Percentiles rank a stretch among this genome's conserved stretches.
phyloP scores from a whole-genome alignment of 2,797 vertebrate genomes.

The Lerista edwardsae region DNA sequence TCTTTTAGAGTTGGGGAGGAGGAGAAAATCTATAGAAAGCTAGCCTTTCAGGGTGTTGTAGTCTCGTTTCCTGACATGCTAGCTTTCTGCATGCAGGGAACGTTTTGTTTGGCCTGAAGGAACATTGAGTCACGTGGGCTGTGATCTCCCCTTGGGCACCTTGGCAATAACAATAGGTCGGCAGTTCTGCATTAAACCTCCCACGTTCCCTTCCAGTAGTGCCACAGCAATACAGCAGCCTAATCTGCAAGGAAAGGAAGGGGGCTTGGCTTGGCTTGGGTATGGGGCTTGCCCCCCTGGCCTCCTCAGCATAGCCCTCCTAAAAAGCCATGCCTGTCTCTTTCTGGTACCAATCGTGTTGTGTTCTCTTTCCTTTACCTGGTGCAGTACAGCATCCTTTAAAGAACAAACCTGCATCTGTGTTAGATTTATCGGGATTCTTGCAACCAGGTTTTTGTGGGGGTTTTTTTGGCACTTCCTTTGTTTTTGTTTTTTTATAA shows the following conservation, averaged over 20 bases:
- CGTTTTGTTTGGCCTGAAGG: neutral
- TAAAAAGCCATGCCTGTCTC: neutral
- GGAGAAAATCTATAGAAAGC: neutral
- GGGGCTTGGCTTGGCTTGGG: no score
- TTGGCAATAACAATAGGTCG: neutral
- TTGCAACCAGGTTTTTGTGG: neutral
- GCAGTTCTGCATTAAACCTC: neutral
- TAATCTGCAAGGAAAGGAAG: neutral
- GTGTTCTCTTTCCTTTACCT: neutral
- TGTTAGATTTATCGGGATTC: neutral
- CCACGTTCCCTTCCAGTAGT: neutral
- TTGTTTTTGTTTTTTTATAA: no score
- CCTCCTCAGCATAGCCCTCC: no score
- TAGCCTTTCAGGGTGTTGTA: neutral
- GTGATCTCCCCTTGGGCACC: neutral
- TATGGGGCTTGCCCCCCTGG: fast-evolving
- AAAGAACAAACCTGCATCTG: neutral
- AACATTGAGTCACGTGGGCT: neutral
- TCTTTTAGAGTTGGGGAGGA: neutral
- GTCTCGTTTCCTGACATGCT: neutral
- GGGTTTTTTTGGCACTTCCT: neutral
- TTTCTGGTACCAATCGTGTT: no score
- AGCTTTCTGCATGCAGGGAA: neutral
- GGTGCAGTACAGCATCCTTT: neutral
- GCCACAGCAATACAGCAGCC: neutral